These are phyloP conservation scores for Neosilurus hyrtlii DNA, from an alignment of 2,797 vertebrate species.

Conservation along the genomic window DNA sequence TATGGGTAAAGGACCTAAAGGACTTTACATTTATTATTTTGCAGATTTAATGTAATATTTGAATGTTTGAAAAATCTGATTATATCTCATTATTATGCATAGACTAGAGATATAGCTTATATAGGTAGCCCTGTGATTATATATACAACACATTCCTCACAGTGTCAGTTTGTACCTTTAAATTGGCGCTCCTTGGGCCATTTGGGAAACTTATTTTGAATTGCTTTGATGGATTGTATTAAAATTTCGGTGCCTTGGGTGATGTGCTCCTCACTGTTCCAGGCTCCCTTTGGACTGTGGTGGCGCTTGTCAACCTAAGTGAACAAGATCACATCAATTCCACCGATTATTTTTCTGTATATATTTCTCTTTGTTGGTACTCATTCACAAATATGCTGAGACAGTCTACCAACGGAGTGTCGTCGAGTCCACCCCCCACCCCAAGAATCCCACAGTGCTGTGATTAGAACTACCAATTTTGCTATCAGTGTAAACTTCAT, in stretches of 20 bases:
- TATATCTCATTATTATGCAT: no score
- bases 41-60: no score
- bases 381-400: neutral
- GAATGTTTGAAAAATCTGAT: no score
- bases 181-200: slow-evolving; percentile 61
- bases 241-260: slow-evolving; percentile 53
- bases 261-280: slow-evolving; percentile 58
- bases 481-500: neutral
- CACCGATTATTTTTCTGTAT: neutral
- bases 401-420: neutral
- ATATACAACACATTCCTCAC: neutral
- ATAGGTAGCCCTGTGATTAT: neutral
- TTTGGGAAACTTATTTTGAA: slow-evolving; percentile 52
- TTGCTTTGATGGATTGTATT: slow-evolving; percentile 32
- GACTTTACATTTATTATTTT: no score
- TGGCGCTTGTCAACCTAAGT: slow-evolving; percentile 58
- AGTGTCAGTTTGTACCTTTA: slow-evolving; percentile 51
- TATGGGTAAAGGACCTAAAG: no score
- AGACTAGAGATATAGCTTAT: no score
- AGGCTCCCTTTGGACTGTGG: slow-evolving; percentile 49
- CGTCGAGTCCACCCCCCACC: no score
- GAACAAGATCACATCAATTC: neutral
- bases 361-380: no score
- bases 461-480: neutral
- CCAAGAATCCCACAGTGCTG: neutral